Evolutionary conservation across 2,113 vertebrate genomes (phyloP).

Genomic region (Pseudopipra pipra): DNA sequence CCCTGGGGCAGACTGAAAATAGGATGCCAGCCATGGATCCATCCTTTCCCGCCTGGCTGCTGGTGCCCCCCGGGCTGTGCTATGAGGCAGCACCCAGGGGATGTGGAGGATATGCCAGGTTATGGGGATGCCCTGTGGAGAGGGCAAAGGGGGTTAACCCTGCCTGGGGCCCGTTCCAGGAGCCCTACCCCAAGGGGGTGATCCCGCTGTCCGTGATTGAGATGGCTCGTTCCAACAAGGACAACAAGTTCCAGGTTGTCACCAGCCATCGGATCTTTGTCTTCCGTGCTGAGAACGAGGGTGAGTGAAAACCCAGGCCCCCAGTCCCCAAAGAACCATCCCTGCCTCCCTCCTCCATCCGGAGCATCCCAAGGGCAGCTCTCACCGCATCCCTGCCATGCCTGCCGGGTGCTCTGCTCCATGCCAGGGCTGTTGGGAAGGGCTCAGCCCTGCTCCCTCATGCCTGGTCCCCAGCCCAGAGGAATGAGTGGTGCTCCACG

Average conservation of each 20-base stretch:
- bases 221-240: slow-evolving; percentile 89
- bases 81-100: background rate
- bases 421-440: background rate
- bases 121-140: background rate
- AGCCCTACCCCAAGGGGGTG: slow-evolving; percentile 93
- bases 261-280: slow-evolving; percentile 91
- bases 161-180: slow-evolving; percentile 67
- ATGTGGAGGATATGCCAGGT: background rate
- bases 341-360: background rate
- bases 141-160: background rate
- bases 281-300: slow-evolving; percentile 90
- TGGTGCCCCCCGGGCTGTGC: fast-evolving
- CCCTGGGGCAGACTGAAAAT: background rate
- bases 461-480: slow-evolving; percentile 74
- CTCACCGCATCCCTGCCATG: background rate
- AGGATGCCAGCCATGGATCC: background rate
- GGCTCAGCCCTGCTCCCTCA: background rate
- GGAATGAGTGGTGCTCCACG: slow-evolving; percentile 84
- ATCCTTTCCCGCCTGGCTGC: background rate
- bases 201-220: slow-evolving; percentile 90
- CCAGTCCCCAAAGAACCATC: background rate
- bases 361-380: fast-evolving
- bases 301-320: slow-evolving; percentile 57
- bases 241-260: slow-evolving; percentile 96
- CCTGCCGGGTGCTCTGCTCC: background rate